A percentile compares a stretch with the other conserved stretches of the same genome.
Evolutionary conservation across 1,140 invertebrate genomes (phyloP).

Genomic region (Pogonognathellus flavescens): DNA sequence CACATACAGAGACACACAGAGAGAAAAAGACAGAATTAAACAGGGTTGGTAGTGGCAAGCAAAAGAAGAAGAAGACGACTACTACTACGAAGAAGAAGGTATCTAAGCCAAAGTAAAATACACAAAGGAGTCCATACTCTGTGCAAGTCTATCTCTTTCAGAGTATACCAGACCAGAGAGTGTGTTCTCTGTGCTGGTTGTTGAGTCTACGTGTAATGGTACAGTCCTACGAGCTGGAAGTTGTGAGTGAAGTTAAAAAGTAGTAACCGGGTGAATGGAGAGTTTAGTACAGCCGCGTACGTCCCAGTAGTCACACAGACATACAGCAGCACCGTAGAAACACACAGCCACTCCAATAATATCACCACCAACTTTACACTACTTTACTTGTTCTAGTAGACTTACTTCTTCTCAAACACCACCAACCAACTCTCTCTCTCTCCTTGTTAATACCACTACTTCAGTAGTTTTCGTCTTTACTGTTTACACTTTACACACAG

Average conservation of each 20-base stretch:
- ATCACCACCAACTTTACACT: neutral
- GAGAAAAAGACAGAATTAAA: too few species aligned
- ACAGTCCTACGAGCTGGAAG: neutral
- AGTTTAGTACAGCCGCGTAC: slow-evolving; percentile 29
- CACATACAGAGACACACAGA: too few species aligned
- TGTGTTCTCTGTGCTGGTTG: neutral
- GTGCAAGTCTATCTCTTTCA: too few species aligned
- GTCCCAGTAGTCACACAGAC: neutral
- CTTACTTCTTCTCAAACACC: neutral
- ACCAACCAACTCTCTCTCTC: neutral
- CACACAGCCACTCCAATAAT: neutral
- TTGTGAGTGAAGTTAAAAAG: neutral
- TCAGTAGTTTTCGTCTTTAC: neutral
- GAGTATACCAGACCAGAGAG: too few species aligned
- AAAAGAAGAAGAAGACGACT: too few species aligned
- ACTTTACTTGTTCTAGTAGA: too few species aligned
- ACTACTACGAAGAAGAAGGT: too few species aligned
- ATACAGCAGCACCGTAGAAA: neutral
- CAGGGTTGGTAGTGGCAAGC: too few species aligned
- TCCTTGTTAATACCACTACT: neutral
- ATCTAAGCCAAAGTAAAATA: too few species aligned
- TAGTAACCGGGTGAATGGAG: slow-evolving; percentile 8
- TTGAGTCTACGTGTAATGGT: neutral
- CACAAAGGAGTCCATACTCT: too few species aligned
- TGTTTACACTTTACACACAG: too few species aligned